Evolutionary conservation across 2,888 invertebrate genomes (phyloP).

Genomic region (Galerucella nymphaeae): DNA sequence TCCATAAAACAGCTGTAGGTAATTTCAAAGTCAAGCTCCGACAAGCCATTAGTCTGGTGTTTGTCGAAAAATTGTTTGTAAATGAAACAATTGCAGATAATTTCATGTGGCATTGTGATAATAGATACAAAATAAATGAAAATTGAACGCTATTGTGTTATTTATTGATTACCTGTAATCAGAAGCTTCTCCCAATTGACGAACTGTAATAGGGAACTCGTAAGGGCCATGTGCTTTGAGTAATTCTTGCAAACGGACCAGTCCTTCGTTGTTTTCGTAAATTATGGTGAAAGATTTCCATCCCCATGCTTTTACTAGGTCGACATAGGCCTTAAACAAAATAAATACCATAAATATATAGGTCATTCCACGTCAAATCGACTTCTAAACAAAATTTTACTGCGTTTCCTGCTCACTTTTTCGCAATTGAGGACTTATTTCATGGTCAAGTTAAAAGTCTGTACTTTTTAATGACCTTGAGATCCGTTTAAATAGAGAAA

Average conservation of each 20-base stretch:
- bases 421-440: no score
- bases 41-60: background rate
- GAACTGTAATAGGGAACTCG: conserved; percentile 84
- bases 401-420: no score
- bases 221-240: conserved; percentile 89
- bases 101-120: background rate
- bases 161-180: conserved; percentile 71
- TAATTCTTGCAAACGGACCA: conserved; percentile 87
- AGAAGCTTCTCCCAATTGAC: conserved; percentile 84
- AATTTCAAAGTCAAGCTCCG: background rate
- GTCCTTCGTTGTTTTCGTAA: conserved; percentile 94
- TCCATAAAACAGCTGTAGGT: background rate
- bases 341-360: background rate
- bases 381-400: no score
- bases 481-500: no score
- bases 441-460: no score
- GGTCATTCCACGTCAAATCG: no score
- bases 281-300: conserved; percentile 98
- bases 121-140: no score
- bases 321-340: conserved; percentile 83
- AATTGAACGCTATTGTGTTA: no score
- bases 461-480: no score
- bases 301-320: conserved; percentile 88
- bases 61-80: background rate
- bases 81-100: background rate